These are phyloP conservation scores for Loriculus beryllinus DNA, from an alignment of 2,797 vertebrate genomes.

Conservation along the genomic window DNA sequence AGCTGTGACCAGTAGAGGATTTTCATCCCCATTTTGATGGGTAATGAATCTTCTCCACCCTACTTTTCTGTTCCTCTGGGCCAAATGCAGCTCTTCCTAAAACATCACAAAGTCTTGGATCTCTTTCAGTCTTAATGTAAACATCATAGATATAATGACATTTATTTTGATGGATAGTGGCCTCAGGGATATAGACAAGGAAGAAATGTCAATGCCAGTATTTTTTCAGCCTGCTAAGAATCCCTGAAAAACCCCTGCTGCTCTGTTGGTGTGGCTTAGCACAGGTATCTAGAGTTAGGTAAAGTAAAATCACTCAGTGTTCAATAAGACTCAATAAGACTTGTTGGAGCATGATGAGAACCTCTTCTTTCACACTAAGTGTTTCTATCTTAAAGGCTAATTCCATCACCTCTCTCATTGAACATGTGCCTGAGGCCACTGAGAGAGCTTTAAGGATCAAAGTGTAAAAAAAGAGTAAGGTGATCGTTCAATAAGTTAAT, in stretches of 20 bases:
- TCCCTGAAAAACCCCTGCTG: not conserved
- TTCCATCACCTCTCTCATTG: not conserved
- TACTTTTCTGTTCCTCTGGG: not conserved
- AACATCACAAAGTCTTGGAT: not conserved
- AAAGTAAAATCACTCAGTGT: not conserved
- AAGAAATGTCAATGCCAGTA: not conserved
- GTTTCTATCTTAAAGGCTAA: not conserved
- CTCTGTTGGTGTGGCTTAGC: not conserved
- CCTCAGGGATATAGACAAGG: not conserved
- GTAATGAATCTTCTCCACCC: not conserved
- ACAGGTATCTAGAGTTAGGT: not conserved
- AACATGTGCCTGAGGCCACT: not conserved
- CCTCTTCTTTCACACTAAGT: not conserved
- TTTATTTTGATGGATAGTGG: slow-evolving; percentile 10
- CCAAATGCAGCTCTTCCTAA: not conserved
- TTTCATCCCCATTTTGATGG: not conserved
- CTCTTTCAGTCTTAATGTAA: not conserved
- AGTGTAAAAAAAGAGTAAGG: not conserved
- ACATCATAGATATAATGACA: not conserved
- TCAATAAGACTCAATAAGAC: not conserved
- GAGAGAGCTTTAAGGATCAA: not conserved
- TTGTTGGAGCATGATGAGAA: not conserved
- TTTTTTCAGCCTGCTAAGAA: not conserved
- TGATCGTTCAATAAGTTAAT: not conserved
- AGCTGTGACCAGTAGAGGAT: not conserved